Percentiles rank a stretch among this genome's conserved stretches.
These are phyloP conservation scores for Hippocampus guttulatus DNA, from an alignment of 2,113 vertebrate genomes.

Conservation along the genomic window DNA sequence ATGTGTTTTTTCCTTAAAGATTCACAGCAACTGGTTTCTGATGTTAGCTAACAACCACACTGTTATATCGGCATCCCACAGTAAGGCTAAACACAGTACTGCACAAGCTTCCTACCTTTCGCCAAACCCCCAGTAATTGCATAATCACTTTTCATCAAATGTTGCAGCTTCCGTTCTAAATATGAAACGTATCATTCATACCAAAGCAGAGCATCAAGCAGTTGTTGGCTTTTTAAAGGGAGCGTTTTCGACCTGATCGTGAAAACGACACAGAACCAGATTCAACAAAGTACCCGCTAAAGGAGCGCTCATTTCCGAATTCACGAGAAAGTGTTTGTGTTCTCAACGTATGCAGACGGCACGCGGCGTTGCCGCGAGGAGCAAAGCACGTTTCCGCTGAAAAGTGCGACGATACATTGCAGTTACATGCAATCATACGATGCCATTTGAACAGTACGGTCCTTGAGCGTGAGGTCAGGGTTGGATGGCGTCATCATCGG, in stretches of 20 bases:
- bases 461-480: constrained; percentile 42
- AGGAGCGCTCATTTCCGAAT: neutral
- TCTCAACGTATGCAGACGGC: constrained; percentile 17
- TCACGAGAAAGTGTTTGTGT: constrained; percentile 28
- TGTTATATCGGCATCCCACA: neutral
- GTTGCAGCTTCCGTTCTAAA: constrained; percentile 1
- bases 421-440: constrained; percentile 28
- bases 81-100: constrained; percentile 2
- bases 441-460: constrained; percentile 31
- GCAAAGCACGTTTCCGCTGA: constrained; percentile 28
- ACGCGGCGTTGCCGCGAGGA: constrained; percentile 17
- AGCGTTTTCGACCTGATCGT: constrained; percentile 9
- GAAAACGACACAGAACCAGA: constrained; percentile 2
- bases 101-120: neutral
- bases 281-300: constrained; percentile 6
- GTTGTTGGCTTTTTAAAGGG: constrained; percentile 17
- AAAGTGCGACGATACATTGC: constrained; percentile 34
- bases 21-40: constrained; percentile 16
- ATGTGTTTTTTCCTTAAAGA: constrained; percentile 24
- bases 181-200: constrained; percentile 12
- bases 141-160: constrained; percentile 26
- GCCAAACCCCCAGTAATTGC: constrained; percentile 13
- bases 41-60: constrained; percentile 9
- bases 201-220: constrained; percentile 4
- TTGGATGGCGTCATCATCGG: constrained; percentile 18